Base-by-base conservation (phyloP, 2,888 invertebrate genomes). In the Microdon myrmicae region DNA sequence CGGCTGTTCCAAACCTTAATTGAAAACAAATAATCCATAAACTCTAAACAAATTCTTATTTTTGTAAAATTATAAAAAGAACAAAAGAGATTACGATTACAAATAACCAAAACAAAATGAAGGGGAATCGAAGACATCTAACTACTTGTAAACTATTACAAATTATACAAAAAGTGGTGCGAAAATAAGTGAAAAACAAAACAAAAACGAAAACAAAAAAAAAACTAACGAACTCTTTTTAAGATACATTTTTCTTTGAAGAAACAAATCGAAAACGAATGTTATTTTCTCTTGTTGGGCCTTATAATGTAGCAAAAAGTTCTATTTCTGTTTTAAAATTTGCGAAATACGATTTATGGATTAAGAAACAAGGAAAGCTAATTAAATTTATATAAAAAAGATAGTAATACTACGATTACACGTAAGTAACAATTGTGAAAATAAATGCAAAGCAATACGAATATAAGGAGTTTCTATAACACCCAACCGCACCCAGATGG, bases 261-360 rank as follows among this genome's bases (percentile, higher is more conserved):
- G 26, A 43, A 28, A 56, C 60, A 44, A 67, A 58, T 49, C 51
- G 59, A 67, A 67, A 67, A 49, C 47, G 35, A 48, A 67, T 60
- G 54, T 67, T 67, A 55, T 49, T 60, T 67, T 68, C 59, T 68
- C 68, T 67, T 67, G 68, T 68, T 68, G 68, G 68, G 68, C 68
- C 68, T 68, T 68, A 67, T 61, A 67, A 61, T 68, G 59, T 59
- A 67, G 67, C 68, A 59, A 68, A 67, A 60, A 66, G 43, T 58
- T 54, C 44, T 56, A 47, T 61, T 61, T 47, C 51, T 39, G 49
- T 56, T 58, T 55, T 54, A 43, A 29, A 19, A 47, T 48, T 54
- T 45, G 56, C 47, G 56, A 56, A 67, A 67, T 56, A 59, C 59
- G 55, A 55, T 55, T 58, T 56, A 48, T 66, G 55, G 51, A 68